Evolutionary conservation across 2,888 invertebrate species (phyloP).

Genomic region (Nomada ferruginata): DNA sequence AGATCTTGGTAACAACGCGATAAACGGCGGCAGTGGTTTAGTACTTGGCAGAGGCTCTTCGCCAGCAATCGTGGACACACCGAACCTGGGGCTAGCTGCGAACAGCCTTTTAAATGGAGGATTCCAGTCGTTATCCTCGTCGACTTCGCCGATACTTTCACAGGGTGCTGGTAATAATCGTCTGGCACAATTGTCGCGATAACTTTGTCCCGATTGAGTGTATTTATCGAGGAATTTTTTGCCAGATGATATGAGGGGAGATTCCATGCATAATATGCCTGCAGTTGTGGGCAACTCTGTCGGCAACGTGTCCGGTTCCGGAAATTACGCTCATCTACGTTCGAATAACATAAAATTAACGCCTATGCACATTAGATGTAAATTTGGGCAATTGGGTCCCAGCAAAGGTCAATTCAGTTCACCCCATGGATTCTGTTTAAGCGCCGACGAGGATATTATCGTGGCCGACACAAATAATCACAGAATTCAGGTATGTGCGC

Average conservation of each 20-base stretch:
- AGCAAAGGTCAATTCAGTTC: constrained; percentile 98
- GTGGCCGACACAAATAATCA: constrained; percentile 99
- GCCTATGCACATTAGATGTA: constrained; percentile 95
- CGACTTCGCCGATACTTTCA: constrained; percentile 87
- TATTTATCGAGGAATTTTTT: background rate
- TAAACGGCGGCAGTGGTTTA: constrained; percentile 84
- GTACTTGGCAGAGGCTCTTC: constrained; percentile 87
- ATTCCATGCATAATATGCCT: constrained; percentile 82
- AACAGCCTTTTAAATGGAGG: constrained; percentile 85
- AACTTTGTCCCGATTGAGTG: too few relatives aligned
- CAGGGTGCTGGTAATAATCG: constrained; percentile 79
- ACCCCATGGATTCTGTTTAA: constrained; percentile 98
- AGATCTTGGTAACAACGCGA: constrained; percentile 84
- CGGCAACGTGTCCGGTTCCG: constrained; percentile 76
- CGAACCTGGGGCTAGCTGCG: constrained; percentile 78
- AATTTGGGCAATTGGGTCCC: constrained; percentile 97
- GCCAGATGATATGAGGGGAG: constrained; percentile 81
- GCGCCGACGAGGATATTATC: constrained; percentile 97
- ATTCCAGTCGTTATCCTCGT: constrained; percentile 85
- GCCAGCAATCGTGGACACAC: constrained; percentile 86
- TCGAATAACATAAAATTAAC: constrained; percentile 87
- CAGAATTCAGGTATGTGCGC: constrained; percentile 90
- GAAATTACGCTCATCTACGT: constrained; percentile 79
- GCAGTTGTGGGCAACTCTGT: constrained; percentile 78
- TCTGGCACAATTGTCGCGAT: background rate